Evolutionary conservation across 2,797 vertebrate genomes (phyloP).

Genomic region (Phalloptychus januarius): DNA sequence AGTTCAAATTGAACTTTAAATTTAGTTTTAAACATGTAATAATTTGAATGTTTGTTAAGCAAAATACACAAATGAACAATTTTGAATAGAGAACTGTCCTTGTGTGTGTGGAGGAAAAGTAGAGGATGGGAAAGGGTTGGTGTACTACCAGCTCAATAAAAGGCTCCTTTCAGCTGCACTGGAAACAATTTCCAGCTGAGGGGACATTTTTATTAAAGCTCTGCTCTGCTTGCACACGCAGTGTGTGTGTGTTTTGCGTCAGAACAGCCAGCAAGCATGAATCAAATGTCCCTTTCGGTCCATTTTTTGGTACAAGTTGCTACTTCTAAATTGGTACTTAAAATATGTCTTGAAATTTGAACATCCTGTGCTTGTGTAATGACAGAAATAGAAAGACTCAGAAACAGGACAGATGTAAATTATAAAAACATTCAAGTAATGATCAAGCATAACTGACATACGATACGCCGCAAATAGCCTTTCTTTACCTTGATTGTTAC

Average conservation of each 20-base stretch:
- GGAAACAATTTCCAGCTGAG: slow-evolving; percentile 80
- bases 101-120: slow-evolving; percentile 20
- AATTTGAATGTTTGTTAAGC: slow-evolving; percentile 38
- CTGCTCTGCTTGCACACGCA: slow-evolving; percentile 34
- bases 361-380: slow-evolving; percentile 21
- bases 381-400: slow-evolving; percentile 49
- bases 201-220: slow-evolving; percentile 71
- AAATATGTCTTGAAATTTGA: slow-evolving; percentile 34
- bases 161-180: slow-evolving; percentile 76
- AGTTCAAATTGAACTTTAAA: slow-evolving; percentile 4
- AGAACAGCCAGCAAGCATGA: slow-evolving; percentile 30
- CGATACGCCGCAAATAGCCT: slow-evolving; percentile 13
- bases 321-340: slow-evolving; percentile 48
- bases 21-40: slow-evolving; percentile 4
- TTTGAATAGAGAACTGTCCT: neutral
- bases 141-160: slow-evolving; percentile 74
- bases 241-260: slow-evolving; percentile 13
- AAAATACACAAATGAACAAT: slow-evolving; percentile 21
- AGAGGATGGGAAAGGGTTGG: slow-evolving; percentile 33
- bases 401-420: slow-evolving; percentile 36
- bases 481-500: slow-evolving; percentile 8
- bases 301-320: slow-evolving; percentile 39
- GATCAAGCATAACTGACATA: slow-evolving; percentile 49
- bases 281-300: slow-evolving; percentile 34
- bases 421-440: slow-evolving; percentile 47